Evolutionary conservation across 2,113 vertebrate species (phyloP).

Genomic region (Holacanthus passer): DNA sequence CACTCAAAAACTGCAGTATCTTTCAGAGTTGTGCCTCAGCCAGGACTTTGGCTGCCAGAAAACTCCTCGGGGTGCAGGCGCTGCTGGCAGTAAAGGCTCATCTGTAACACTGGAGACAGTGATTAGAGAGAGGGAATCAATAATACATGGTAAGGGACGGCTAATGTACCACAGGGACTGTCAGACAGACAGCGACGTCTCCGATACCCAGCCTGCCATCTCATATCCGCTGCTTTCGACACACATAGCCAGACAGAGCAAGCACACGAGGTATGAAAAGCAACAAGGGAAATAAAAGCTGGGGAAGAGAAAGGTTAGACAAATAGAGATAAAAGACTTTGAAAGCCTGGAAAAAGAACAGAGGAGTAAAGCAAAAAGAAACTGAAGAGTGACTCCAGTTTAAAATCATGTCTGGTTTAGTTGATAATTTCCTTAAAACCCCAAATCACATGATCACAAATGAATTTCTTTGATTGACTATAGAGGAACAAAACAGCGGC

Average conservation of each 20-base stretch:
- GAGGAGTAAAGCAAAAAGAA: background rate
- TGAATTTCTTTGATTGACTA: constrained; percentile 54
- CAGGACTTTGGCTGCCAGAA: constrained; percentile 41
- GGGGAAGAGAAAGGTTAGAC: constrained; percentile 59
- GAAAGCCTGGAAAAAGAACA: constrained; percentile 34
- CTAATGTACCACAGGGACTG: constrained; percentile 81
- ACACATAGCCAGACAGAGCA: constrained; percentile 61
- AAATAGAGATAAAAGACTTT: constrained; percentile 50
- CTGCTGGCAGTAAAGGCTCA: constrained; percentile 66
- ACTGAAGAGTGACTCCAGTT: background rate
- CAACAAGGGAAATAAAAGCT: constrained; percentile 77
- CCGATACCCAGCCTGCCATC: constrained; percentile 51
- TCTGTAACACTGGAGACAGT: constrained; percentile 75
- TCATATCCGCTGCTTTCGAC: constrained; percentile 65
- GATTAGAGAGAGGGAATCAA: constrained; percentile 78
- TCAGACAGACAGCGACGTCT: constrained; percentile 67
- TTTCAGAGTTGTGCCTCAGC: constrained; percentile 27
- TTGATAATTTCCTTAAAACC: constrained; percentile 11
- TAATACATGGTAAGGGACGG: constrained; percentile 81
- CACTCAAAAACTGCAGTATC: background rate
- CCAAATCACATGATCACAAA: constrained; percentile 43
- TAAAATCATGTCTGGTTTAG: background rate
- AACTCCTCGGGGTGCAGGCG: constrained; percentile 46
- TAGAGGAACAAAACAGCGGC: constrained; percentile 24
- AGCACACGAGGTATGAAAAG: constrained; percentile 52